Conservation (phyloP, 2,888 invertebrate species). For the Fissipunctia ypsillon region DNA sequence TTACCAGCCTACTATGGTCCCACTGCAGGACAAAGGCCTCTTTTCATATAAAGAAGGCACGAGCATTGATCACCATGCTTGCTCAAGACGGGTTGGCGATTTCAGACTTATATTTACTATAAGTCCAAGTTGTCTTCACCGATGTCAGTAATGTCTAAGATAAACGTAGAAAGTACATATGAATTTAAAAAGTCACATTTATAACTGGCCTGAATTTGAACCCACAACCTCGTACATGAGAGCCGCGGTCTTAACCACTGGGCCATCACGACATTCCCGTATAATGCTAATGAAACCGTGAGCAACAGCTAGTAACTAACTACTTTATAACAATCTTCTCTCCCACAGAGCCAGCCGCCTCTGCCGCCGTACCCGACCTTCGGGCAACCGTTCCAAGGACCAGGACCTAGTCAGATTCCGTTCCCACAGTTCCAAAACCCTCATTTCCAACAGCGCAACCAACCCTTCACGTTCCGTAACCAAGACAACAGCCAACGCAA, state of each 20-base stretch:
- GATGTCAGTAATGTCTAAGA: neutral
- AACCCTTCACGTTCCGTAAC: constrained; percentile 53
- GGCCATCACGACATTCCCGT: neutral
- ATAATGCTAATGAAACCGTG: neutral
- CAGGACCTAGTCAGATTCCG: constrained; percentile 76
- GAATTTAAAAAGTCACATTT: too few relatives aligned
- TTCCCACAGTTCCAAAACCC: constrained; percentile 80
- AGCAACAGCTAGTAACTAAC: neutral
- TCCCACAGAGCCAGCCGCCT: constrained; percentile 74
- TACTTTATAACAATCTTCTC: neutral
- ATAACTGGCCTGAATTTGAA: neutral
- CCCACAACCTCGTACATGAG: too few relatives aligned
- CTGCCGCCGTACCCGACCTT: constrained; percentile 80
- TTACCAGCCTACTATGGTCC: too few relatives aligned
- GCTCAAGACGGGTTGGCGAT: too few relatives aligned
- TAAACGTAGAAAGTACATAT: too few relatives aligned
- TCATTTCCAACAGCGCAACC: constrained; percentile 73
- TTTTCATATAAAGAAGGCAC: too few relatives aligned
- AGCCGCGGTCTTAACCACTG: too few relatives aligned
- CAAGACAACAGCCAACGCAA: constrained; percentile 53
- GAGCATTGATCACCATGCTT: too few relatives aligned
- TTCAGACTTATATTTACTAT: too few relatives aligned
- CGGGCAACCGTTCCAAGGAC: constrained; percentile 74
- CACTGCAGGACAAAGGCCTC: too few relatives aligned
- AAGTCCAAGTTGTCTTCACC: too few relatives aligned